Evolutionary conservation across 2,888 invertebrate genomes (phyloP), one percentile per base, ranked within the genome.

Genomic region (Dendrolimus houi): DNA sequence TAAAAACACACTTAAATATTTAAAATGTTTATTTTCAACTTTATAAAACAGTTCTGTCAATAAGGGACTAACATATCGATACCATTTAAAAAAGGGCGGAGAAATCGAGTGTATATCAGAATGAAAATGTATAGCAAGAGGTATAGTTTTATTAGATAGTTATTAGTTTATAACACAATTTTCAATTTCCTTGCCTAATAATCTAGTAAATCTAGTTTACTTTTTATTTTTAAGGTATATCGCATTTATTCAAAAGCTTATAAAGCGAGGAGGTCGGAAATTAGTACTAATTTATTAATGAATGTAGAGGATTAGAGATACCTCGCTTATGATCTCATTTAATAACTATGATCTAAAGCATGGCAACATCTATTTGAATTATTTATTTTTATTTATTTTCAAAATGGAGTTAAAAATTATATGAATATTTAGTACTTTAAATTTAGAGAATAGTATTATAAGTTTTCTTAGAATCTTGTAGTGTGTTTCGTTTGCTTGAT

Each of bases 241-340:
- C 9, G 47, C 47, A 47, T 47, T 47, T 47, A 47, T 47, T 10
- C 12, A 47, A 29, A 47, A 47, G 47, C 47, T 47, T 47, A 47
- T 47, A 12, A 47, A 47, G 47, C 47, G 47, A 47, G 8, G 47
- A 47, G 9, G 47, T 9, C 12, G 47, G 47, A 10, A 47, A 47
- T 10, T 7, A 47, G 47, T 47, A 9, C 12, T 47, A 29, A 29
- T 9, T 54, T 40, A 40, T 54, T 55, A 52, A 56, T 40, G 52
- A 42, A 53, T 52, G 29, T 54, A 52, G 54, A 53, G 54, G 52
- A 54, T 53, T 58, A 41, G 67, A 64, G 69, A 62, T 65, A 61
- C 70, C 69, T 67, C 65, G 52, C 52, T 64, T 60, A 55, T 70
- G 70, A 70, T 70, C 70, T 70, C 70, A 69, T 65, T 66, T 69